Conservation (phyloP, 2,113 vertebrate species). For the Perca schrenkii region DNA sequence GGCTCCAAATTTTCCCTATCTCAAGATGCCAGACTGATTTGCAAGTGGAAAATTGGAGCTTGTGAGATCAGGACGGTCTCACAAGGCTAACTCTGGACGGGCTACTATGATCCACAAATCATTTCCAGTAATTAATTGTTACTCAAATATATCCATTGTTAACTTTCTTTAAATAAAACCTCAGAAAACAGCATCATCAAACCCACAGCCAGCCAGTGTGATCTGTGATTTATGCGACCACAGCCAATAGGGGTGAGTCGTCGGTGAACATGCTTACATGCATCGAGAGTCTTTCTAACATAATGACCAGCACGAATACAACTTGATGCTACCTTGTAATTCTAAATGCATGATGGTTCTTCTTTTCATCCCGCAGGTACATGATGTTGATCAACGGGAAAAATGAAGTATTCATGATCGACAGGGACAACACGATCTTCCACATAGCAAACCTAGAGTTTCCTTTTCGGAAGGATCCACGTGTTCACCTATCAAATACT, state of each 20-base stretch:
- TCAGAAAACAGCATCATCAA: not conserved
- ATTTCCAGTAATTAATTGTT: too few relatives aligned
- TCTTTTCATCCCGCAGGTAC: conserved; percentile 86
- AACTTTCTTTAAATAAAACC: not conserved
- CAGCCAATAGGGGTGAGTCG: not conserved
- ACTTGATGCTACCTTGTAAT: not conserved
- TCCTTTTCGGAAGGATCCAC: conserved; percentile 95
- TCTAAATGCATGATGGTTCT: not conserved
- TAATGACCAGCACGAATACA: not conserved
- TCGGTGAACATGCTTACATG: not conserved
- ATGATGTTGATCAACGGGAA: conserved; percentile 98
- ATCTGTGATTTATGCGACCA: not conserved
- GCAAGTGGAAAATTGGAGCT: too few relatives aligned
- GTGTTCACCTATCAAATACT: conserved; percentile 91
- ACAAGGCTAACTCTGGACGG: too few relatives aligned
- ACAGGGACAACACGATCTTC: conserved; percentile 96
- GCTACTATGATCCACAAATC: not conserved
- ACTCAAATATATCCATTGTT: too few relatives aligned
- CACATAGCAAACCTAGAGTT: conserved; percentile 96
- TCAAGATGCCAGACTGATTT: too few relatives aligned
- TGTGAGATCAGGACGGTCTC: too few relatives aligned
- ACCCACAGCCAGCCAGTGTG: not conserved
- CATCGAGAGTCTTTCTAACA: not conserved
- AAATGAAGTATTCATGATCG: conserved; percentile 97
- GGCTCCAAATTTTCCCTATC: too few relatives aligned